Percentiles rank a stretch among this genome's conserved stretches.
phyloP scores from a whole-genome alignment of 2,888 invertebrate genomes.

The Ypsolopha sequella region DNA sequence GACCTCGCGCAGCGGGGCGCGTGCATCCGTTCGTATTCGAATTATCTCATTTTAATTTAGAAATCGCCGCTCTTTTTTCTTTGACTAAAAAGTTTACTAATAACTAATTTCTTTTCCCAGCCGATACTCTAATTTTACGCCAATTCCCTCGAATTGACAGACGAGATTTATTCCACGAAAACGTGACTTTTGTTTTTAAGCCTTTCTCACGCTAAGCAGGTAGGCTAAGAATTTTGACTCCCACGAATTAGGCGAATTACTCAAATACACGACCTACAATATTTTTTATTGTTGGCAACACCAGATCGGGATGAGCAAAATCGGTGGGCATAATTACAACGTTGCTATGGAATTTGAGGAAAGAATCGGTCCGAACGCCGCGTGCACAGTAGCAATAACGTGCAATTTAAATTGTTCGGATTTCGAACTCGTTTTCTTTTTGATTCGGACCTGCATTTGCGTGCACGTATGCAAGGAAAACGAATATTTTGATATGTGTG shows the following conservation, averaged over 20 bases:
- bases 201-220: constrained; percentile 59
- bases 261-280: constrained; percentile 14
- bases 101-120: constrained; percentile 21
- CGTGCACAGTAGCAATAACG: constrained; percentile 67
- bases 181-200: constrained; percentile 1
- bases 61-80: constrained; percentile 21
- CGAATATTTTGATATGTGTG: background rate
- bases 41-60: constrained; percentile 61
- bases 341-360: constrained; percentile 50
- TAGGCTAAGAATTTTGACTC: constrained; percentile 30
- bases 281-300: constrained; percentile 56
- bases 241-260: constrained; percentile 49
- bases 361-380: constrained; percentile 31
- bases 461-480: constrained; percentile 19
- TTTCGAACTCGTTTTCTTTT: constrained; percentile 45
- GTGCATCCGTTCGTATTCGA: constrained; percentile 57
- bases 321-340: constrained; percentile 59
- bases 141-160: constrained; percentile 2
- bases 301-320: constrained; percentile 55
- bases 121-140: constrained; percentile 11
- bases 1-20: constrained; percentile 56
- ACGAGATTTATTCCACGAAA: constrained; percentile 2
- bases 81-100: constrained; percentile 11
- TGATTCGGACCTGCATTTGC: constrained; percentile 12
- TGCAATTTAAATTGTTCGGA: constrained; percentile 69